These are phyloP conservation scores for Nowickia ferox DNA, from an alignment of 2,888 invertebrate species.

Conservation along the genomic window DNA sequence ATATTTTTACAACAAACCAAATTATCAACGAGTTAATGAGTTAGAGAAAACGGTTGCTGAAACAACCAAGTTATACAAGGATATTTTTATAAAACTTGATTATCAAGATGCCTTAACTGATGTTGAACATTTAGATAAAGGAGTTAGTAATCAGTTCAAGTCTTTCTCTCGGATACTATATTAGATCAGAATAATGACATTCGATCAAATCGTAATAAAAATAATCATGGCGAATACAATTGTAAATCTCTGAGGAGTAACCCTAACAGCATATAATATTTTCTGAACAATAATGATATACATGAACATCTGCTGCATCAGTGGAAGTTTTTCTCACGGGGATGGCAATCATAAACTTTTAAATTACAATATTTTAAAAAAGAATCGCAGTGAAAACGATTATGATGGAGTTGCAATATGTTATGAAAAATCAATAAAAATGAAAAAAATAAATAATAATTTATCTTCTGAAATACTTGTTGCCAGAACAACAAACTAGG, in stretches of 20 bases:
- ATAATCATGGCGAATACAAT: conserved; percentile 5
- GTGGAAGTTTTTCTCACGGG: no score
- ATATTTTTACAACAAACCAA: background rate
- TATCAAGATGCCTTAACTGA: conserved; percentile 8
- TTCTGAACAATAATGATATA: conserved; percentile 8
- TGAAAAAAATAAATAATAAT: background rate
- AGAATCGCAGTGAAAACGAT: background rate
- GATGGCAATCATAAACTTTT: no score
- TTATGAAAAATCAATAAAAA: conserved; percentile 10
- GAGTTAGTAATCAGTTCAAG: no score
- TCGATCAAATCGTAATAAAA: background rate
- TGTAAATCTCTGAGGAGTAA: conserved; percentile 10
- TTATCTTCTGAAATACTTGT: background rate
- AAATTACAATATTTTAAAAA: no score
- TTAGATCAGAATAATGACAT: background rate
- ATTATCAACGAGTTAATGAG: conserved; percentile 5
- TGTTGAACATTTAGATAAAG: no score
- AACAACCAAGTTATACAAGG: conserved; percentile 4
- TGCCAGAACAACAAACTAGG: background rate
- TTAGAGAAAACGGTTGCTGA: conserved; percentile 7
- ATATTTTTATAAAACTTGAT: conserved; percentile 8
- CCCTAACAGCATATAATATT: conserved; percentile 2
- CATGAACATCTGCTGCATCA: conserved; percentile 5
- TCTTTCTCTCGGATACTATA: no score
- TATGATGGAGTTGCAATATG: conserved; percentile 21